Percentiles rank a stretch among this genome's conserved stretches.
phyloP scores from a whole-genome alignment of 2,888 invertebrate species.

The Epistrophe eligans region DNA sequence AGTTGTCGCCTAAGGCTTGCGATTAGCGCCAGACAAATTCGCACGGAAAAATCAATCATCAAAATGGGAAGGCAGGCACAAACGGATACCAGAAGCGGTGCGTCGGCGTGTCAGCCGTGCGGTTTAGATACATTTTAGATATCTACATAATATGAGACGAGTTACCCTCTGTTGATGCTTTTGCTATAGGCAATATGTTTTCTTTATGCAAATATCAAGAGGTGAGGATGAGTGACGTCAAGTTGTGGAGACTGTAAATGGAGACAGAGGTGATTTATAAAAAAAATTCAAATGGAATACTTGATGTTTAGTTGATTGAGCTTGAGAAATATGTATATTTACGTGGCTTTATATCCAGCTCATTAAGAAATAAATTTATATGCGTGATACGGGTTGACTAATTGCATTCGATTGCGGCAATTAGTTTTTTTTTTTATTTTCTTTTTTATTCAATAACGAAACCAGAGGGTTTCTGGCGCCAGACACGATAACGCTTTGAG shows the following conservation, averaged over 20 bases:
- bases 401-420: conserved; percentile 61
- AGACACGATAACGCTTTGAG: not conserved
- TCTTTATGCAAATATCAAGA: conserved; percentile 61
- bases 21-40: conserved; percentile 71
- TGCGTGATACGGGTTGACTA: conserved; percentile 40
- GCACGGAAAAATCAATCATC: conserved; percentile 70
- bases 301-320: not conserved
- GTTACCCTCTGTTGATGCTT: not conserved
- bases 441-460: not conserved
- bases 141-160: too few relatives aligned
- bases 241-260: not conserved
- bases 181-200: conserved; percentile 5
- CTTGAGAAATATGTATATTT: conserved; percentile 38
- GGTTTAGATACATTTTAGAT: not conserved
- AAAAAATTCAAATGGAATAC: conserved; percentile 9
- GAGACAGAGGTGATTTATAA: conserved; percentile 1
- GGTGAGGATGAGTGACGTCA: conserved; percentile 58
- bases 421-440: conserved; percentile 1
- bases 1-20: conserved; percentile 50
- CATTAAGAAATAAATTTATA: conserved; percentile 29
- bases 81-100: conserved; percentile 8
- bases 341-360: conserved; percentile 22
- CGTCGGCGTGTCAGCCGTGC: not conserved
- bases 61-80: conserved; percentile 38
- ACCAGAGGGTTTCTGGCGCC: not conserved